Evolutionary conservation across 2,113 vertebrate genomes (phyloP).

Genomic region (Pangasianodon gigas): DNA sequence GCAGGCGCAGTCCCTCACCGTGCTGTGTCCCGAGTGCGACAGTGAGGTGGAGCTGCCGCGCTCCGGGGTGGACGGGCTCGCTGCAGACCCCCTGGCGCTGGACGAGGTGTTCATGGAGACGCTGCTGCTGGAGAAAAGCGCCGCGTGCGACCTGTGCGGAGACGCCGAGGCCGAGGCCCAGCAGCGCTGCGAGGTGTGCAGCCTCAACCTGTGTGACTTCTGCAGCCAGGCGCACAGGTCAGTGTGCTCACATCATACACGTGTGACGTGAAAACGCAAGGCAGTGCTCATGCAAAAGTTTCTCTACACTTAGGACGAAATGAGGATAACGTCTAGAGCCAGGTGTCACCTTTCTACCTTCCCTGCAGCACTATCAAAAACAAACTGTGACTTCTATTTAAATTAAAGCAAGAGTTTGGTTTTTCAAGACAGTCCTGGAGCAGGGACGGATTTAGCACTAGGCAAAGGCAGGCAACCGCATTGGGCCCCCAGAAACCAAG

Average conservation of each 20-base stretch:
- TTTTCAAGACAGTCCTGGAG: neutral
- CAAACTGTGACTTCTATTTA: no score
- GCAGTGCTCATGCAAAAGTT: neutral
- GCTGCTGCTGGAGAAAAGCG: slow-evolving; percentile 67
- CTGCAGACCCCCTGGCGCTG: slow-evolving; percentile 82
- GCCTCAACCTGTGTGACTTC: slow-evolving; percentile 84
- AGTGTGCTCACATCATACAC: neutral
- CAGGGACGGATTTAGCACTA: no score
- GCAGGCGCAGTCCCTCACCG: slow-evolving; percentile 56
- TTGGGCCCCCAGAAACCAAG: no score
- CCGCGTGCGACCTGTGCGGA: slow-evolving; percentile 84
- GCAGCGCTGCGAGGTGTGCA: slow-evolving; percentile 85
- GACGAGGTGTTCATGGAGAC: slow-evolving; percentile 80
- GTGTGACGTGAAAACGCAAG: neutral
- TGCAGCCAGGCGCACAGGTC: slow-evolving; percentile 92
- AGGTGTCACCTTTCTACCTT: neutral
- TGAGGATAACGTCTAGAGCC: neutral
- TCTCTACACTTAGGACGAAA: no score
- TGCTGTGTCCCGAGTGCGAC: slow-evolving; percentile 86
- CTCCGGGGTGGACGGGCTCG: slow-evolving; percentile 77
- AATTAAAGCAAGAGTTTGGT: neutral
- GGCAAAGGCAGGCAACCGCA: no score
- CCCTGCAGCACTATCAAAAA: neutral
- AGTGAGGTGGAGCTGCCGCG: slow-evolving; percentile 81
- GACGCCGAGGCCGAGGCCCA: slow-evolving; percentile 78